These are phyloP conservation scores for Osmoderma eremita DNA, from an alignment of 2,888 invertebrate genomes.

Conservation along the genomic window DNA sequence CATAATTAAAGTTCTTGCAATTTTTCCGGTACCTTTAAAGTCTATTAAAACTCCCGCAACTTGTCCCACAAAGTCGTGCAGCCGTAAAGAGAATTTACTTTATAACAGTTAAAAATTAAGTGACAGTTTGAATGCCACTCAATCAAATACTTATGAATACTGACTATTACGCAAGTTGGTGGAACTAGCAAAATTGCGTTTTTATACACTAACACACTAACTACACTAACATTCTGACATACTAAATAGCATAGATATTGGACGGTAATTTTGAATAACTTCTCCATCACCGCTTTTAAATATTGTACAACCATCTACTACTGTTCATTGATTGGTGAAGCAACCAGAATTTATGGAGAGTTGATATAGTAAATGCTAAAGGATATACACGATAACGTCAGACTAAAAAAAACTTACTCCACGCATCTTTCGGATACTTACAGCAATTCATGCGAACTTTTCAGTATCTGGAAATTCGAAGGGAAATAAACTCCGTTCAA, in stretches of 20 bases:
- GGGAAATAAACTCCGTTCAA: constrained; percentile 74
- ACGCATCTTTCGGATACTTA: neutral
- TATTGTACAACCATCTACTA: neutral
- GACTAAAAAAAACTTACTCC: neutral
- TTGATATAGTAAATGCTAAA: neutral
- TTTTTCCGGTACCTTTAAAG: too few relatives aligned
- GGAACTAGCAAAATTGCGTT: too few relatives aligned
- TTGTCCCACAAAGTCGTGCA: too few relatives aligned
- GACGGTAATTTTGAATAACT: neutral
- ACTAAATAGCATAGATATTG: neutral
- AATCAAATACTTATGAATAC: too few relatives aligned
- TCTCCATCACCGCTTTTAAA: neutral
- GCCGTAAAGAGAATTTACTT: too few relatives aligned
- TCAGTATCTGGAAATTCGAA: neutral
- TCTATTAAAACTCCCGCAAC: too few relatives aligned
- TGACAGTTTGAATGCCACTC: neutral
- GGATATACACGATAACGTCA: neutral
- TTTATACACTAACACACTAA: too few relatives aligned
- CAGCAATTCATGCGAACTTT: constrained; percentile 11
- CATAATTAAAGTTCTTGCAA: too few relatives aligned
- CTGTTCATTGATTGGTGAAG: neutral
- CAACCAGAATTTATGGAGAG: neutral
- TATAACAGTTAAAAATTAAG: neutral
- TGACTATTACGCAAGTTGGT: too few relatives aligned
- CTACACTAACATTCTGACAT: too few relatives aligned